These are phyloP conservation scores for Caenorhabditis wallacei DNA, from an alignment of 2,888 invertebrate genomes.

Conservation along the genomic window DNA sequence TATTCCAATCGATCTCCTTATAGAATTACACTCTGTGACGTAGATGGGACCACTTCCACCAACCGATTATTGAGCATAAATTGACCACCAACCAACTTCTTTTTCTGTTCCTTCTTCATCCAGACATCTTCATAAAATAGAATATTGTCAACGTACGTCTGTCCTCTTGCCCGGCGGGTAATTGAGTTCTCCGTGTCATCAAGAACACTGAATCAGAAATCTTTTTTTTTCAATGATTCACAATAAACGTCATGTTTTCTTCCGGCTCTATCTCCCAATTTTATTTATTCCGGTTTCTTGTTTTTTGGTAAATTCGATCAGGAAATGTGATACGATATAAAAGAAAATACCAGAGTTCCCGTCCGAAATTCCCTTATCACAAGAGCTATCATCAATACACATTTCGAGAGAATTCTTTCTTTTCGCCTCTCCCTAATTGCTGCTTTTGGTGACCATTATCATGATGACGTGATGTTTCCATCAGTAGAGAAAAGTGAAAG, in stretches of 20 bases:
- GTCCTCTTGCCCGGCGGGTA: constrained; percentile 41
- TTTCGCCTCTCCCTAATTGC: constrained; percentile 43
- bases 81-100: neutral
- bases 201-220: constrained; percentile 48
- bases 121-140: constrained; percentile 16
- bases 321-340: neutral
- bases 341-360: constrained; percentile 8
- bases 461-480: constrained; percentile 47
- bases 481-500: constrained; percentile 5
- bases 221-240: constrained; percentile 27
- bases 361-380: constrained; percentile 1
- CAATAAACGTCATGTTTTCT: constrained; percentile 39
- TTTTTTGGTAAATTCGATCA: neutral
- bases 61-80: neutral
- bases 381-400: neutral
- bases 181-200: constrained; percentile 46
- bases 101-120: constrained; percentile 6
- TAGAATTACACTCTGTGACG: neutral
- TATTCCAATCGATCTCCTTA: neutral
- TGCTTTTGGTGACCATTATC: constrained; percentile 41
- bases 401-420: neutral
- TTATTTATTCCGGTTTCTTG: neutral
- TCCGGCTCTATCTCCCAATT: constrained; percentile 17
- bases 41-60: neutral
- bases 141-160: constrained; percentile 30